phyloP scores from a whole-genome alignment of 2,888 invertebrate genomes.

The Myathropa florea region DNA sequence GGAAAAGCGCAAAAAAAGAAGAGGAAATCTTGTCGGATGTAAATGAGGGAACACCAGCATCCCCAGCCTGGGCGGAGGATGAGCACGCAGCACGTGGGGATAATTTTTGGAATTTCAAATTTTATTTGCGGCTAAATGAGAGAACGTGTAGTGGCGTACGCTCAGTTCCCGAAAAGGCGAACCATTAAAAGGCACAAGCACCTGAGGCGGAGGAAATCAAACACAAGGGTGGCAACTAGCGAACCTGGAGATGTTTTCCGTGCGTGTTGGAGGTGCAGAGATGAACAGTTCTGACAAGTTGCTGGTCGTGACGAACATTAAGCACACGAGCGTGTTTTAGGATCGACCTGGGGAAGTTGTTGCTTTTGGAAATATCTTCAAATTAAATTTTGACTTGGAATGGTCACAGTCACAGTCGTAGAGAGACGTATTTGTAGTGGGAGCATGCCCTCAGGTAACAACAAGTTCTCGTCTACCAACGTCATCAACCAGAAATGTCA shows the following conservation, averaged over 20 bases:
- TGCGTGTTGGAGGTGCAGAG: background rate
- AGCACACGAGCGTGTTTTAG: background rate
- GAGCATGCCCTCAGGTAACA: no score
- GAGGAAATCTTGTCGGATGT: background rate
- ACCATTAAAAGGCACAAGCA: background rate
- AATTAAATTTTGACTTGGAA: no score
- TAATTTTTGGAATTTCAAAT: background rate
- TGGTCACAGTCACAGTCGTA: no score
- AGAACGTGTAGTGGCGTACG: background rate
- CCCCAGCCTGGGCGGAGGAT: background rate
- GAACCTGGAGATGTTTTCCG: background rate
- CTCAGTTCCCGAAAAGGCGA: background rate
- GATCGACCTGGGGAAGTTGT: background rate
- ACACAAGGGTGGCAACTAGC: background rate
- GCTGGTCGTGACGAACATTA: background rate
- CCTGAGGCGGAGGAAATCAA: background rate
- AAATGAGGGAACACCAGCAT: background rate
- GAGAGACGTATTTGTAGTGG: no score
- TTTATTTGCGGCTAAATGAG: background rate
- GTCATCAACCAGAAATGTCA: no score
- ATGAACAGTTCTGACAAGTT: background rate
- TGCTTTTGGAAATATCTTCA: background rate
- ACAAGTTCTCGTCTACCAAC: no score
- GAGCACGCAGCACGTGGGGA: slow-evolving; percentile 2
- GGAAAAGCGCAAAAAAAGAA: background rate